Conservation (phyloP, 2,888 invertebrate genomes). For the Drosophila glabriapex region DNA sequence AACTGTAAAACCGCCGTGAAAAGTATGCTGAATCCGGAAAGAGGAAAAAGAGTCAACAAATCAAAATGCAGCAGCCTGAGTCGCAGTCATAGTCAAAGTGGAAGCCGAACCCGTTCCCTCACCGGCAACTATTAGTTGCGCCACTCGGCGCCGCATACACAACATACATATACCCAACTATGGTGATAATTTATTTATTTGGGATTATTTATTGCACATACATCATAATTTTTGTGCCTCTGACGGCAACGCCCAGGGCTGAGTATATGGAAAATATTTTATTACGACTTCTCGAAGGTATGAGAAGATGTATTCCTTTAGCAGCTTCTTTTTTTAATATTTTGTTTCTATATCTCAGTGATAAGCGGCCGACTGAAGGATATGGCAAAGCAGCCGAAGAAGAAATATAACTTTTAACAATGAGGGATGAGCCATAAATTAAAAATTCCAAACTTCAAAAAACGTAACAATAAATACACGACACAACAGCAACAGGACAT, state of each 20-base stretch:
- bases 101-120: slow-evolving; percentile 42
- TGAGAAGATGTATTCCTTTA: slow-evolving; percentile 50
- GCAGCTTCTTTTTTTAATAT: slow-evolving; percentile 12
- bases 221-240: slow-evolving; percentile 82
- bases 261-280: slow-evolving; percentile 66
- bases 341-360: slow-evolving; percentile 30
- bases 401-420: slow-evolving; percentile 79
- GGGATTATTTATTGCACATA: slow-evolving; percentile 85
- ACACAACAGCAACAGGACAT: slow-evolving; percentile 68
- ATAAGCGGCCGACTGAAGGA: slow-evolving; percentile 55
- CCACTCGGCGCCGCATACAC: slow-evolving; percentile 62
- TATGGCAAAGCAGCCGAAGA: slow-evolving; percentile 52
- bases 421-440: slow-evolving; percentile 79
- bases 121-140: slow-evolving; percentile 74
- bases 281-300: slow-evolving; percentile 58
- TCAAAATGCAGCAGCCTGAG: slow-evolving; percentile 42
- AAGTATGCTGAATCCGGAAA: slow-evolving; percentile 32
- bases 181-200: slow-evolving; percentile 84
- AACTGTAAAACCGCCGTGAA: slow-evolving; percentile 76
- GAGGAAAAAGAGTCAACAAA: slow-evolving; percentile 56
- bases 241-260: slow-evolving; percentile 54
- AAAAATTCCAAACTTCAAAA: slow-evolving; percentile 79
- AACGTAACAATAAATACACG: slow-evolving; percentile 77
- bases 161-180: slow-evolving; percentile 21
- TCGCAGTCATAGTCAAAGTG: slow-evolving; percentile 29